Evolutionary conservation across 2,888 invertebrate species (phyloP), one percentile per base, ranked within the genome.

Genomic region (Villa cingulata): DNA sequence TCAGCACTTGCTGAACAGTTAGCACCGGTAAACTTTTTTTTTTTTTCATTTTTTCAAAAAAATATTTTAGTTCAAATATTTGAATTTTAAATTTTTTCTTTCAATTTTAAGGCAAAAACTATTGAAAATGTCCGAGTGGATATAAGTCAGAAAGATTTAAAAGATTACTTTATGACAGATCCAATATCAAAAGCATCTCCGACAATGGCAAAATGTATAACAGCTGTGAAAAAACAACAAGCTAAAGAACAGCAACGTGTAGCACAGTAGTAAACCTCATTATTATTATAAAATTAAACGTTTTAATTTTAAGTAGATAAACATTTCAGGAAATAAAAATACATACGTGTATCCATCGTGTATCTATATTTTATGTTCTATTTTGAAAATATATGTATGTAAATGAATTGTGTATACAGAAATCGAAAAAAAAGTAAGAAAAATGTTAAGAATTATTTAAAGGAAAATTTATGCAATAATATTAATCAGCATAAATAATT

Each of bases 191-290:
- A 97, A 63, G 92, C 97, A 29, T 98, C 97, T 5, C 86, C 88
- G 53, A 97, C 96, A 43, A 98, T 98, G 98, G 95, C 97, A 43
- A 95, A 95, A 70, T 97, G 96, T 70, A 83, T 96, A 55, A 84
- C 89, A 61, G 95, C 96, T 15, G 89, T 84, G 3, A 73, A 80
- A 56, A 89, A 89, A 66, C 62, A 68, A 27, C 27, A 49, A 32
- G 34, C 38, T 27, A 34, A 20, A 42, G 10, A 29, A 17, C 16
- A 27, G 10, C 12, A 15, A 17, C 5, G 15, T 10, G 39, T 32
- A 23, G 23, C 23, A 14, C 29, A 32, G 12, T 12, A 32, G 29
- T 12, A 23, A n/a, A n/a, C n/a, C n/a, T n/a, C n/a, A n/a, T n/a
- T n/a, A n/a, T n/a, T n/a, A n/a, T n/a, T n/a, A n/a, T n/a, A n/a